These are phyloP conservation scores for Ariopsis seemanni DNA, from an alignment of 2,113 vertebrate species.

Conservation along the genomic window DNA sequence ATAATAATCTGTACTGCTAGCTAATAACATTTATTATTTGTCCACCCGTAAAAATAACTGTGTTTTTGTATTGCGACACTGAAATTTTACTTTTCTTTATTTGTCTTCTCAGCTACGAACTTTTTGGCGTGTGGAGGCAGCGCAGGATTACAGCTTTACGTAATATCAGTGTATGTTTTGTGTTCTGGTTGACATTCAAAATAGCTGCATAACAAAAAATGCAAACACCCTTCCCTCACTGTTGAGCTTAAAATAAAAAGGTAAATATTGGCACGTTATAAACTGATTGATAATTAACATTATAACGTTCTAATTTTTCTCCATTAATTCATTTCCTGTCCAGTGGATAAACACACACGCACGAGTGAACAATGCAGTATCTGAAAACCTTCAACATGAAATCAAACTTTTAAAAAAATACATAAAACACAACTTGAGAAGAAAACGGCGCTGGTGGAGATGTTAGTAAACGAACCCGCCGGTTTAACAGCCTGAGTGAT, in stretches of 20 bases:
- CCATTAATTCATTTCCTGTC: background rate
- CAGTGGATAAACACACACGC: background rate
- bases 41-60: background rate
- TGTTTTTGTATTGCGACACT: background rate
- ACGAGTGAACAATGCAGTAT: background rate
- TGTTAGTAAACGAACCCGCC: background rate
- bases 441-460: background rate
- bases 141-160: no score
- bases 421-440: background rate
- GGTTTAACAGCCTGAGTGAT: background rate
- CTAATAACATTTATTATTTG: fast-evolving
- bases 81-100: background rate
- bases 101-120: background rate
- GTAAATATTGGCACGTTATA: background rate
- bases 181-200: no score
- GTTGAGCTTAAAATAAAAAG: background rate
- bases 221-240: background rate
- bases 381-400: background rate
- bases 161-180: no score
- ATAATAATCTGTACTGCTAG: background rate
- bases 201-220: background rate
- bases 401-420: background rate
- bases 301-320: background rate
- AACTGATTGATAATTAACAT: background rate
- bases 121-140: background rate